Conservation (phyloP, 2,888 invertebrate species). For the Polydrusus cervinus region DNA sequence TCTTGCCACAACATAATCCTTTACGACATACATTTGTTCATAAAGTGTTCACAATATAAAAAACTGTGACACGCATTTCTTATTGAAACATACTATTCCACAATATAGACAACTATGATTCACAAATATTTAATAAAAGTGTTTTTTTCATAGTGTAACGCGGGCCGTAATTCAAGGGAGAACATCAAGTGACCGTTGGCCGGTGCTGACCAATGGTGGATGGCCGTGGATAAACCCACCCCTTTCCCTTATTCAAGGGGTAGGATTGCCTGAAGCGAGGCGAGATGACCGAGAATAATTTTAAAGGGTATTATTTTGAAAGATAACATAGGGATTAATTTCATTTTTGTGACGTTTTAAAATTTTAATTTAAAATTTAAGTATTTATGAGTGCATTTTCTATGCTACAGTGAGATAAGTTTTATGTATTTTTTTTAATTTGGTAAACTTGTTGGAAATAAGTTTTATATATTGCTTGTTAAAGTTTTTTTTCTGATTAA, state of each 20-base stretch:
- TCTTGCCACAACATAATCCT: not conserved
- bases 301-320: not conserved
- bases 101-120: constrained; percentile 9
- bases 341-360: not conserved
- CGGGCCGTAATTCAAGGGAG: constrained; percentile 48
- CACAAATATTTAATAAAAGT: constrained; percentile 21
- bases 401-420: too few relatives aligned
- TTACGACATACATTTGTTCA: not conserved
- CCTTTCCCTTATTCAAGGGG: constrained; percentile 10
- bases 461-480: too few relatives aligned
- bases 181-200: constrained; percentile 65
- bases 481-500: too few relatives aligned
- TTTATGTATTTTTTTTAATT: too few relatives aligned
- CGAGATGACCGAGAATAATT: constrained; percentile 52
- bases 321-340: constrained; percentile 9
- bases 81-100: not conserved
- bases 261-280: constrained; percentile 45
- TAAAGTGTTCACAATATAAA: not conserved
- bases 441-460: too few relatives aligned
- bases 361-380: too few relatives aligned
- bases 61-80: not conserved
- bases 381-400: too few relatives aligned
- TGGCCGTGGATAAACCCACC: constrained; percentile 51
- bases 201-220: constrained; percentile 63
- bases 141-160: constrained; percentile 58